These are phyloP conservation scores for Caenorhabditis drosophilae DNA, from an alignment of 2,888 invertebrate species.

Conservation along the genomic window DNA sequence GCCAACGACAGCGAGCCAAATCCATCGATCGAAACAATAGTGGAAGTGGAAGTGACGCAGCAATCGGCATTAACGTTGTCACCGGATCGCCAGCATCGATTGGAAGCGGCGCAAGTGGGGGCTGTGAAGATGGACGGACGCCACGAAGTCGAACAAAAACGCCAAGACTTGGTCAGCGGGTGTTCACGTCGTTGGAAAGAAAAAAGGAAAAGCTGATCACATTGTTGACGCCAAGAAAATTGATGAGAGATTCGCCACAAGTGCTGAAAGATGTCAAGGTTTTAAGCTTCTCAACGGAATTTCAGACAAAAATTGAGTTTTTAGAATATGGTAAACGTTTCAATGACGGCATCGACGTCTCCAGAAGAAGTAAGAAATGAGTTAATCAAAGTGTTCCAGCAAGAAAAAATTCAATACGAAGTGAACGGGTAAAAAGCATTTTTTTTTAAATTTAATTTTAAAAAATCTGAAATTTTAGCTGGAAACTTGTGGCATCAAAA, in stretches of 20 bases:
- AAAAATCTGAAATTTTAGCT: constrained; percentile 72
- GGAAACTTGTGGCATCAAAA: constrained; percentile 77
- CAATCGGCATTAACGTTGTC: too few relatives aligned
- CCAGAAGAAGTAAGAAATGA: constrained; percentile 77
- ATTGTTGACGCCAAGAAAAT: constrained; percentile 76
- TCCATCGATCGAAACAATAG: constrained; percentile 43
- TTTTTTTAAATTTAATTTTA: not conserved
- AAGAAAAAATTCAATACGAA: constrained; percentile 54
- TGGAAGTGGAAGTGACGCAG: too few relatives aligned
- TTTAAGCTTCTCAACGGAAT: not conserved
- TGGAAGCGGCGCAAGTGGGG: constrained; percentile 34
- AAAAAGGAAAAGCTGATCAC: constrained; percentile 77
- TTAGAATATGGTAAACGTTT: constrained; percentile 79
- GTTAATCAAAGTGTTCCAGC: constrained; percentile 74
- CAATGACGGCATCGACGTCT: constrained; percentile 77
- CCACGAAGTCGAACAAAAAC: constrained; percentile 56
- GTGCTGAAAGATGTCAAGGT: constrained; percentile 45
- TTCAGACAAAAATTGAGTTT: constrained; percentile 5
- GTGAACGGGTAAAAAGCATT: constrained; percentile 49
- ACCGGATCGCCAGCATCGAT: constrained; percentile 41
- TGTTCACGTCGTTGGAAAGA: constrained; percentile 79
- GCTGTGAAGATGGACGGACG: constrained; percentile 39
- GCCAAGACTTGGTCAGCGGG: constrained; percentile 56
- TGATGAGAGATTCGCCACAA: constrained; percentile 52
- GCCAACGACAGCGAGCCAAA: constrained; percentile 30